Conservation (phyloP, 64 coral and sea anemone genomes). For the Catalaphyllia jardinei region DNA sequence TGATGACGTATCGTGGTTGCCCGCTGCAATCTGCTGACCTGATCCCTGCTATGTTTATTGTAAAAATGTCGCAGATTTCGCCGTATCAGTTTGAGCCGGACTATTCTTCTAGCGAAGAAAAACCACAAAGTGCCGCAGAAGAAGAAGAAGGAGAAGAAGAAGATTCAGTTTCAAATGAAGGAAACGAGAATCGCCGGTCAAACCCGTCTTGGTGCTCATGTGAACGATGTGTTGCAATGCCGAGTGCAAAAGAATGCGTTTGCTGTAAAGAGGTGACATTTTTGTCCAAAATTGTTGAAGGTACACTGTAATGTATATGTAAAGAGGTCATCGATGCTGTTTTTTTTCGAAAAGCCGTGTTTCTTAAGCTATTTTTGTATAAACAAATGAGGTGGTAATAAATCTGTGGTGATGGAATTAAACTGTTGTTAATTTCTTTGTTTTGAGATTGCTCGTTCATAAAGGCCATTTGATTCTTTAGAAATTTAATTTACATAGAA, state of each 20-base stretch:
- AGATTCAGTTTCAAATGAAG: neutral
- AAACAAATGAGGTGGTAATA: too few species aligned
- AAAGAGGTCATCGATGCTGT: too few species aligned
- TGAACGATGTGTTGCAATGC: neutral
- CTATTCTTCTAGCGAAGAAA: neutral
- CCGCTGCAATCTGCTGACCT: too few species aligned
- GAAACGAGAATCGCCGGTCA: neutral
- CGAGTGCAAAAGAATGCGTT: neutral
- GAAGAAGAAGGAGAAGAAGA: neutral
- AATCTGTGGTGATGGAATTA: too few species aligned
- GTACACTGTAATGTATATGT: neutral
- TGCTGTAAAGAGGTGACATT: slow-evolving; percentile 11
- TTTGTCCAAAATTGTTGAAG: slow-evolving; percentile 3
- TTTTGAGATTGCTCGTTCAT: too few species aligned
- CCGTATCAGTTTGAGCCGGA: neutral
- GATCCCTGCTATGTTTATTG: too few species aligned
- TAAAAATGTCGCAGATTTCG: too few species aligned
- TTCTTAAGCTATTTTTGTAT: neutral
- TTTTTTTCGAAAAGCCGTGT: too few species aligned
- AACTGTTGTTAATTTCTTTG: too few species aligned
- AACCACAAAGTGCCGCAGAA: neutral
- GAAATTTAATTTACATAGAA: too few species aligned
- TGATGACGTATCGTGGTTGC: neutral
- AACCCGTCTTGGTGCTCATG: slow-evolving; percentile 4
- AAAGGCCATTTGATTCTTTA: too few species aligned